Percentiles rank a stretch among this genome's conserved stretches.
Conservation (phyloP, 2,113 vertebrate species). For the Pluvianellus socialis region DNA sequence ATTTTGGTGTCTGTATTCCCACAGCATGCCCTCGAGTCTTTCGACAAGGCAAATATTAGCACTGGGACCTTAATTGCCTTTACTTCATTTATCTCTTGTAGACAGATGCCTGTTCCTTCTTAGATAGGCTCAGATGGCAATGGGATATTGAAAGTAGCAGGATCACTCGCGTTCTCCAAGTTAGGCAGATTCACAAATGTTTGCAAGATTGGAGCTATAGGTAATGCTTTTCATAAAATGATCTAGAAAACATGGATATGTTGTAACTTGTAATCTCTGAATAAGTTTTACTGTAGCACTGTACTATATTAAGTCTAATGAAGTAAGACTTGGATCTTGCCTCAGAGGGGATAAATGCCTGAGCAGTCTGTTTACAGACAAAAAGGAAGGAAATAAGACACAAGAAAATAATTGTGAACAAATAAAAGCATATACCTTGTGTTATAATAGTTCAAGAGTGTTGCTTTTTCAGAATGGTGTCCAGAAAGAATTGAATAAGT, state of each 20-base stretch:
- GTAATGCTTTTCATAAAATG: not conserved
- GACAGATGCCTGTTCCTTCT: not conserved
- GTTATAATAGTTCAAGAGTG: not conserved
- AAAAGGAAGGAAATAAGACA: not conserved
- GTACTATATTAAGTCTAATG: not conserved
- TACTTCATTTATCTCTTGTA: not conserved
- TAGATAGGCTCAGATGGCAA: not conserved
- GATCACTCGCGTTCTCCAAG: not conserved
- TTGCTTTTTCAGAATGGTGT: not conserved
- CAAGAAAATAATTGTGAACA: not conserved
- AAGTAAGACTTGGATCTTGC: not conserved
- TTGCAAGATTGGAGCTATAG: not conserved
- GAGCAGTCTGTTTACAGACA: not conserved
- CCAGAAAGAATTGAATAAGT: not conserved
- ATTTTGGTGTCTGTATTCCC: not conserved
- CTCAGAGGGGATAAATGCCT: not conserved
- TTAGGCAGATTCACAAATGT: not conserved
- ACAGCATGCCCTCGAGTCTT: not conserved
- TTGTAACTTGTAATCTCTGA: not conserved
- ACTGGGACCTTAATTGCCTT: constrained; percentile 17
- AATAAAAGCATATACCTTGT: not conserved
- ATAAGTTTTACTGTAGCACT: not conserved
- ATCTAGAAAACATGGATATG: not conserved
- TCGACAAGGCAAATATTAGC: not conserved
- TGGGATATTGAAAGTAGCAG: not conserved